Evolutionary conservation across 2,797 vertebrate genomes (phyloP), one percentile per base, ranked within the genome.

Genomic region (Antennarius maculatus): DNA sequence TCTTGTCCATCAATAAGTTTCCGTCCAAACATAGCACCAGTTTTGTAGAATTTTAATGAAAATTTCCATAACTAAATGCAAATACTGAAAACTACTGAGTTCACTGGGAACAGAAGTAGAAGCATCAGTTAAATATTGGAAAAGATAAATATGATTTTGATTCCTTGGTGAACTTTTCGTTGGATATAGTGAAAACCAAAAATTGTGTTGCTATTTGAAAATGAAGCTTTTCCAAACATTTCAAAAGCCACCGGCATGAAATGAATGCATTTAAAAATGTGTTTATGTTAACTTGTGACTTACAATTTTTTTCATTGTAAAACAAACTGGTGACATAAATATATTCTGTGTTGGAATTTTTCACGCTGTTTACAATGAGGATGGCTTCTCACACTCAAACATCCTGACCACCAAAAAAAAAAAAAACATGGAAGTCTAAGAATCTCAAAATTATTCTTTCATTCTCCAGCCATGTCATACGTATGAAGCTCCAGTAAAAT

Each of bases 241-340:
- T 28, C n/a, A 17, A 59, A 34, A 48, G 41, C 56, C 34, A 8
- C 28, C 0, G 10, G 54, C 37, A 27, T 56, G 62, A 61, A 56
- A 10, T 57, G 56, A 66, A 49, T 17, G 14, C 50, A 43, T 69
- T 59, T 61, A 63, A 71, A 62, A 47, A 61, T 49, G 49, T 66
- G 74, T 84, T 80, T 76, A 49, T 70, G 69, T 81, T 81, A 41
- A 53, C 59, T 86, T 77, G 65, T 66, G 74, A 81, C 72, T 39
- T 81, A 81, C 23, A 80, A 71, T 61, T 79, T 63, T 66, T 74
- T 68, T 72, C 71, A 77, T 80, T 81, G 76, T 73, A 46, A 84
- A 88, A 88, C 79, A 82, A 85, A 83, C 74, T 18, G 39, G 37
- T 55, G 62, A 75, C 64, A 75, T 54, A 65, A 63, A 73, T 9